Evolutionary conservation across 2,888 invertebrate species (phyloP), one percentile per base, ranked within the genome.

Genomic region (Biston stratarius): DNA sequence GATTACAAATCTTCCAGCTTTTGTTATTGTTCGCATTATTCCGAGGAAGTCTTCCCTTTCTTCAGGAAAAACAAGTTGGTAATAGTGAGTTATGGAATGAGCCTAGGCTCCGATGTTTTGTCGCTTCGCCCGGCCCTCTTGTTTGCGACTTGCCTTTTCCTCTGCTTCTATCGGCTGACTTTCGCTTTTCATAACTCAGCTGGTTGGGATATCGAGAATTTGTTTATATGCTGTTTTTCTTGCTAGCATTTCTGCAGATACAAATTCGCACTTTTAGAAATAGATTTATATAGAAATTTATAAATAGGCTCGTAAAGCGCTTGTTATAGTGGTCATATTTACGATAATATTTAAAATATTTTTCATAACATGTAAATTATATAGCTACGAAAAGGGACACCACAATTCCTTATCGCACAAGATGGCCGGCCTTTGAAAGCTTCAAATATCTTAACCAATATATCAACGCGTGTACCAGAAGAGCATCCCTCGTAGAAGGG

Each of bases 51-150:
- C 63, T 68, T 65, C 62, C 58, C 58, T 44, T 64, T 64, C 64
- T 65, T 62, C 74, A 73, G 78, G 83, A 83, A 87, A 88, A 89
- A 89, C 89, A 89, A 85, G 75, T 81, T 80, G 79, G 80, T 84
- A 82, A 84, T 87, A 90, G 87, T 88, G 90, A 88, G 83, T 87
- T 87, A 88, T 85, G 79, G 74, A 71, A 74, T 64, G 58, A 61
- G 58, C 51, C 58, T 45, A 58, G 60, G 59, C 52, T 52, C 52
- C 59, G 62, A 63, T 67, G 72, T 72, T 74, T 74, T 70, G 65
- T 59, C 65, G 67, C 57, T 64, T 53, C 61, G 58, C 53, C 59
- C 45, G 47, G 47, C 33, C 66, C 59, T 58, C 53, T 65, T 69
- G 69, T 69, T 70, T 73, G 73, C 56, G 52, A 57, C 38, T 64